Evolutionary conservation across 1,140 invertebrate species (phyloP).

Genomic region (Medauroidea extradentata): DNA sequence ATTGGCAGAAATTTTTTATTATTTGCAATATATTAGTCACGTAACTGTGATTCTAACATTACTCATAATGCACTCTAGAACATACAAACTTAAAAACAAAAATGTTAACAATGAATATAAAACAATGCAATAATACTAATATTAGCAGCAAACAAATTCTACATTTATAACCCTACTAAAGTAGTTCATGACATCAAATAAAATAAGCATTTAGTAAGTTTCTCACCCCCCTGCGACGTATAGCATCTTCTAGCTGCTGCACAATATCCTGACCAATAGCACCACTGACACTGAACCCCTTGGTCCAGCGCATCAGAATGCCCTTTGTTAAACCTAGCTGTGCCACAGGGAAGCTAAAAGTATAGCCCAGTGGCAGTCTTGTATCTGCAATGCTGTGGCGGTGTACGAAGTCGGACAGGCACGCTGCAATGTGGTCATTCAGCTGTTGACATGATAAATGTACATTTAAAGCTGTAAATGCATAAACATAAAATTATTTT

Average conservation of each 20-base stretch:
- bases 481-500: no score
- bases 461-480: background rate
- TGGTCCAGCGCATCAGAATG: slow-evolving; percentile 88
- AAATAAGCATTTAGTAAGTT: no score
- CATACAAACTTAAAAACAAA: no score
- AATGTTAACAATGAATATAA: no score
- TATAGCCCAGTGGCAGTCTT: slow-evolving; percentile 91
- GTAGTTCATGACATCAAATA: no score
- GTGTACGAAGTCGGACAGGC: slow-evolving; percentile 88
- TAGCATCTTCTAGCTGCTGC: slow-evolving; percentile 71
- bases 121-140: no score
- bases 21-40: no score
- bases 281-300: slow-evolving; percentile 87
- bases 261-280: slow-evolving; percentile 88
- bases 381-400: slow-evolving; percentile 69
- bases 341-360: slow-evolving; percentile 94
- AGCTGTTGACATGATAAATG: background rate
- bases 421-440: slow-evolving; percentile 98
- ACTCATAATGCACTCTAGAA: no score
- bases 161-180: no score
- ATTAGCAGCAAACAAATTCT: no score
- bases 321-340: slow-evolving; percentile 90
- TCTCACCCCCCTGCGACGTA: slow-evolving; percentile 65
- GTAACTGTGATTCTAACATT: no score
- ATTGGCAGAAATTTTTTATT: no score